Evolutionary conservation across 1,140 invertebrate genomes (phyloP), one percentile per base, ranked within the genome.

Genomic region (Aphelenchoides avenae): DNA sequence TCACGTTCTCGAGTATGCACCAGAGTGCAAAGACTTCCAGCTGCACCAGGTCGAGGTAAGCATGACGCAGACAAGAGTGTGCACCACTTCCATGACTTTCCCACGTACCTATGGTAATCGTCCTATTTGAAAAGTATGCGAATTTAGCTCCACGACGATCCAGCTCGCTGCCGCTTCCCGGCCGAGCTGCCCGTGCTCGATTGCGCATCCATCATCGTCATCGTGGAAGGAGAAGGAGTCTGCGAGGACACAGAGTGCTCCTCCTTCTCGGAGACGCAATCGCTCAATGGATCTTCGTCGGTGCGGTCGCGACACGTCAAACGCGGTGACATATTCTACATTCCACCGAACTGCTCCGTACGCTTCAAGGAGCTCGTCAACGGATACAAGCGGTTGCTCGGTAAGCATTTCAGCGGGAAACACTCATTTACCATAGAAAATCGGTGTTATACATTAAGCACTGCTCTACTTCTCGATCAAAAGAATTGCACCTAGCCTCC

Each of bases 11-110:
- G 64, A 72, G 57, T 75, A 74, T 57, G 66, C 65, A 13, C 72
- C 72, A 11, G 68, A 75, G 36, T 75, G 72, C 48, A 66, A 59
- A 42, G 72, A 75, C 43, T 75, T 75, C 47, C 64, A 63, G 24
- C 61, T 75, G 6, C 72, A 75, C 52, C 41, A 66, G 52, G 61
- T 74, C 26, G 40, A 59, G 43, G 64, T 73, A 15, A 59, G 26
- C 39, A 7, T 7, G 20, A 48, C 7, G 46, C 5, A n/a, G 9
- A 43, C 7, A 41, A n/a, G 7, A 54, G 30, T 29, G 11, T 20
- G 1, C 33, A 13, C 26, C 5, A 34, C n/a, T n/a, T n/a, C n/a
- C n/a, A n/a, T n/a, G n/a, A n/a, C n/a, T n/a, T n/a, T 7, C 26
- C 33, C 9, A 54, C 50, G 34, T 13, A 13, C 18, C n/a, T 20